phyloP scores from a whole-genome alignment of 2,888 invertebrate species.

The Cryptus armator region DNA sequence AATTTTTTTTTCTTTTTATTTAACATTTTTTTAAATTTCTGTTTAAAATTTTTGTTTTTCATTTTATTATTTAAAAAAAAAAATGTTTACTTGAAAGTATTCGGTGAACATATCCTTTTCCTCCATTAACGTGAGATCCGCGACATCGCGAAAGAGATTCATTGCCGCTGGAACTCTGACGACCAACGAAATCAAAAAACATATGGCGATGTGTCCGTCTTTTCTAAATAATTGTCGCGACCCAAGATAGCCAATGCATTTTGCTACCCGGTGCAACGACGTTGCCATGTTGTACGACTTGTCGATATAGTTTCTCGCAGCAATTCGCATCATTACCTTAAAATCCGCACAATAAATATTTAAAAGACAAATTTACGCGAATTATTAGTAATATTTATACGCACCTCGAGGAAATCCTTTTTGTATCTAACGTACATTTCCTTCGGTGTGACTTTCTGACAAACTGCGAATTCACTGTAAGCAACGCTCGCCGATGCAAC shows the following conservation, averaged over 20 bases:
- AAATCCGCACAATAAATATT: constrained; percentile 77
- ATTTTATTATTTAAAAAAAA: neutral
- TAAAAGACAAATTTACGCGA: constrained; percentile 11
- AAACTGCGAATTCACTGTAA: constrained; percentile 87
- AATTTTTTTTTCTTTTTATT: too few relatives aligned
- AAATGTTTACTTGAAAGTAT: constrained; percentile 84
- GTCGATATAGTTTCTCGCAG: constrained; percentile 87
- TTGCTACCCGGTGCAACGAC: constrained; percentile 88
- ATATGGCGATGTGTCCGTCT: constrained; percentile 90
- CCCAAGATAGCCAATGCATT: constrained; percentile 90
- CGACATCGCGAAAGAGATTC: constrained; percentile 89
- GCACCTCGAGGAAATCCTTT: constrained; percentile 86
- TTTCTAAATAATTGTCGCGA: constrained; percentile 90
- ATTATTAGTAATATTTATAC: constrained; percentile 10
- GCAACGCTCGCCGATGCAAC: constrained; percentile 87
- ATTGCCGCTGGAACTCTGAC: constrained; percentile 87
- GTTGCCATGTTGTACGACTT: constrained; percentile 87
- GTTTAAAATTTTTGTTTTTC: too few relatives aligned
- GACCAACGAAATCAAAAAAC: constrained; percentile 88
- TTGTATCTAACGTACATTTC: constrained; percentile 88
- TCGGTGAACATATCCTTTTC: constrained; percentile 88
- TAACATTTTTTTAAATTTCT: too few relatives aligned
- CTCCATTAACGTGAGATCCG: constrained; percentile 87
- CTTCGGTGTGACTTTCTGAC: constrained; percentile 86
- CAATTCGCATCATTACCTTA: constrained; percentile 87